Conservation (phyloP, 2,113 vertebrate species). For the Symphodus melops region DNA sequence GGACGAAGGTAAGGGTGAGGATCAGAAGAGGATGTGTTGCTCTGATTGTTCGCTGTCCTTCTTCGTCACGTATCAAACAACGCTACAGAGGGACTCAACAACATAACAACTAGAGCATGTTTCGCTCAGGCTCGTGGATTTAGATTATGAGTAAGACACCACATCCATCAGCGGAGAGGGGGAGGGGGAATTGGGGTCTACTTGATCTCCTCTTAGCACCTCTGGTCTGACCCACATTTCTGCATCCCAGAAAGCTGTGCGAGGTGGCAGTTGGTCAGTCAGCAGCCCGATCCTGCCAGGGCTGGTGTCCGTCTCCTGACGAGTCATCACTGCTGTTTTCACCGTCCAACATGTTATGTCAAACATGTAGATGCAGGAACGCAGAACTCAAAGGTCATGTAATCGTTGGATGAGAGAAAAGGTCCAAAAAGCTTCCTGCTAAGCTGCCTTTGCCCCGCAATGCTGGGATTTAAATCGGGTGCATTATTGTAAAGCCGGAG, state of each 20-base stretch:
- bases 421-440: conserved; percentile 25
- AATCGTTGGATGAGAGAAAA: conserved; percentile 33
- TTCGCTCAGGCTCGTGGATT: conserved; percentile 50
- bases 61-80: conserved; percentile 12
- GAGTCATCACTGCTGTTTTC: conserved; percentile 65
- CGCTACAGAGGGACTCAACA: conserved; percentile 11
- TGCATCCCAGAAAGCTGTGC: conserved; percentile 63
- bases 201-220: conserved; percentile 72
- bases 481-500: conserved; percentile 41
- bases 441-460: conserved; percentile 32
- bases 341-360: conserved; percentile 55
- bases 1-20: conserved; percentile 89
- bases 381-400: conserved; percentile 19
- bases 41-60: background rate
- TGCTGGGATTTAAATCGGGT: conserved; percentile 47
- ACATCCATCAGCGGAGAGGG: conserved; percentile 16
- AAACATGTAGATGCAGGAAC: conserved; percentile 30
- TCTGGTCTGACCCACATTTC: conserved; percentile 81
- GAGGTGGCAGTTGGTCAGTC: conserved; percentile 49
- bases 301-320: conserved; percentile 34
- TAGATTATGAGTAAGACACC: conserved; percentile 53
- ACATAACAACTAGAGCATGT: conserved; percentile 20
- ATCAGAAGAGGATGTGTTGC: background rate
- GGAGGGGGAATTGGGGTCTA: conserved; percentile 19
- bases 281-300: conserved; percentile 55